phyloP scores from a whole-genome alignment of 2,888 invertebrate genomes.

The Sphaerophoria taeniata region DNA sequence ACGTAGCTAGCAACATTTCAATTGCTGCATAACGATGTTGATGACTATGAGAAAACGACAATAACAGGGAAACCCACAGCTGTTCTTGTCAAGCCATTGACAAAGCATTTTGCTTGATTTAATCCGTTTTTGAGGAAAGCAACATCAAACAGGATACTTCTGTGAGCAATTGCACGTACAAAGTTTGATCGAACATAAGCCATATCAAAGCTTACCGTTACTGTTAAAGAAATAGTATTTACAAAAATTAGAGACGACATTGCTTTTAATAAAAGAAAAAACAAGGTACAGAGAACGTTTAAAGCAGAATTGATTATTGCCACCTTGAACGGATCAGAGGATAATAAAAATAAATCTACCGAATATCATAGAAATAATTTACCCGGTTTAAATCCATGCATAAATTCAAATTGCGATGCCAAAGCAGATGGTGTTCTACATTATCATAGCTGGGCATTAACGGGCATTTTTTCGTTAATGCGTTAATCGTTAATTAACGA shows the following conservation, averaged over 20 bases:
- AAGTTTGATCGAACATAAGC: constrained; percentile 45
- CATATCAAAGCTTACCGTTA: constrained; percentile 26
- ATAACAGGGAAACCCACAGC: constrained; percentile 21
- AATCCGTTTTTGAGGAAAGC: constrained; percentile 38
- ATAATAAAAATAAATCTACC: constrained; percentile 32
- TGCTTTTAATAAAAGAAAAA: too few relatives aligned
- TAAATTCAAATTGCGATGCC: constrained; percentile 52
- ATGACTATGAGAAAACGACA: background rate
- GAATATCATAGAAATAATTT: constrained; percentile 48
- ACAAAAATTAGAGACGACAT: background rate
- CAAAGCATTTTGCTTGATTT: constrained; percentile 46
- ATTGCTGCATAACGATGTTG: constrained; percentile 26
- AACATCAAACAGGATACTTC: constrained; percentile 35
- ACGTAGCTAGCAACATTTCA: constrained; percentile 24
- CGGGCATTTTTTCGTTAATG: too few relatives aligned
- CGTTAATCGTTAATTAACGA: too few relatives aligned
- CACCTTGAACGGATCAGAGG: background rate
- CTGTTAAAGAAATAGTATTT: background rate
- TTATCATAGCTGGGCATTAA: too few relatives aligned
- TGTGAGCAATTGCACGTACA: constrained; percentile 36
- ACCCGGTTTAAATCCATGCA: constrained; percentile 50
- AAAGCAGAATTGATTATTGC: constrained; percentile 40
- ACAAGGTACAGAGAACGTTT: background rate
- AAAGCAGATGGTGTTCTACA: constrained; percentile 55
- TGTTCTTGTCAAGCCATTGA: constrained; percentile 37